Percentiles rank a stretch among this genome's conserved stretches.
These are phyloP conservation scores for Eleutherodactylus coqui DNA, from an alignment of 2,797 vertebrate genomes.

Conservation along the genomic window DNA sequence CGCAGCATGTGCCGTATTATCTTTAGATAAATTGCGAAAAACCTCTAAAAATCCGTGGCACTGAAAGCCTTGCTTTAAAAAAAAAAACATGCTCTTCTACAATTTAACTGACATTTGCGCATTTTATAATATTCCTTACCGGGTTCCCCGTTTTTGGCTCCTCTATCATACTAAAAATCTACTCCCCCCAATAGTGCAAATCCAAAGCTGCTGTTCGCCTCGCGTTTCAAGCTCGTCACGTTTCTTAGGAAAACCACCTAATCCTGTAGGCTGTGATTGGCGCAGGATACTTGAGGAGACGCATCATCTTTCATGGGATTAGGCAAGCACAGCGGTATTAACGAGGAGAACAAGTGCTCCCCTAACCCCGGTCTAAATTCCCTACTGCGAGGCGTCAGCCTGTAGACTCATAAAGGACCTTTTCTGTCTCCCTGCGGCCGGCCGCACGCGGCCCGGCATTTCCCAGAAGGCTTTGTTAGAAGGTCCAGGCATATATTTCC, in stretches of 20 bases:
- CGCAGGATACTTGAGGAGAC: neutral
- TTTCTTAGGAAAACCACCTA: neutral
- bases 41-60: too few species aligned
- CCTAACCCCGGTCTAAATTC: slow-evolving; percentile 2
- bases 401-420: slow-evolving; percentile 10
- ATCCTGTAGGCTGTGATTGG: neutral
- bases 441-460: slow-evolving; percentile 1
- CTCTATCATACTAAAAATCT: too few species aligned
- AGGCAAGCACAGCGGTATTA: slow-evolving; percentile 1
- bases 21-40: too few species aligned
- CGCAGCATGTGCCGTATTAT: too few species aligned
- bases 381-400: neutral
- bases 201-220: neutral
- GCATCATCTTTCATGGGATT: slow-evolving; percentile 31
- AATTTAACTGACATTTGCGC: too few species aligned
- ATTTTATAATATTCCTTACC: too few species aligned
- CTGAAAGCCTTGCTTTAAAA: too few species aligned
- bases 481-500: slow-evolving; percentile 5
- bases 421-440: neutral
- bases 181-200: too few species aligned
- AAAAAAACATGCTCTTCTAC: too few species aligned
- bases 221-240: neutral
- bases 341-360: neutral
- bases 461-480: slow-evolving; percentile 33
- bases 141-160: too few species aligned